Conservation (phyloP, 2,113 vertebrate genomes). For the Trematomus loennbergii region DNA sequence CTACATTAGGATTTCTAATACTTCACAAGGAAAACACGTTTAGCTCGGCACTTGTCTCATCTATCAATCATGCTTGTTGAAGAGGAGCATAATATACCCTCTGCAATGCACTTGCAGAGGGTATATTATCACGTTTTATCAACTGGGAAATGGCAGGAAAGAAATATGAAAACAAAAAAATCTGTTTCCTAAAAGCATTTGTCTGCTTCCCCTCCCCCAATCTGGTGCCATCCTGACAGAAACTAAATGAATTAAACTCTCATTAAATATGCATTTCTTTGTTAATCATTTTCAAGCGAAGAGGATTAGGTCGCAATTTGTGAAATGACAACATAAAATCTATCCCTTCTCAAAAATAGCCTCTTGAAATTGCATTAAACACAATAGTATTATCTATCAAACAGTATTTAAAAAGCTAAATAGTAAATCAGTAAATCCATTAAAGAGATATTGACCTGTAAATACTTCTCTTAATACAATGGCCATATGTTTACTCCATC, state of each 20-base stretch:
- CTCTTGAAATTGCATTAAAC: slow-evolving; percentile 77
- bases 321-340: slow-evolving; percentile 82
- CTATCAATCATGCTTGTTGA: slow-evolving; percentile 72
- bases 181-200: slow-evolving; percentile 65
- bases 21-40: slow-evolving; percentile 77
- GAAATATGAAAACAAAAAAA: background rate
- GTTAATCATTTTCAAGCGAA: slow-evolving; percentile 84
- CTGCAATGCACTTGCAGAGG: slow-evolving; percentile 8
- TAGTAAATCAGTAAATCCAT: slow-evolving; percentile 59
- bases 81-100: slow-evolving; percentile 21
- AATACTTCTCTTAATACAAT: slow-evolving; percentile 55
- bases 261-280: slow-evolving; percentile 85
- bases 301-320: slow-evolving; percentile 86
- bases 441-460: slow-evolving; percentile 51
- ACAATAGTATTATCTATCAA: slow-evolving; percentile 64
- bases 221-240: slow-evolving; percentile 68
- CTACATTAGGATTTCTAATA: slow-evolving; percentile 81
- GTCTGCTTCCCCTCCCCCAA: slow-evolving; percentile 43
- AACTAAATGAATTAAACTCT: slow-evolving; percentile 82
- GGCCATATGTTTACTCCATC: slow-evolving; percentile 74
- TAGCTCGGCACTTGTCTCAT: slow-evolving; percentile 58
- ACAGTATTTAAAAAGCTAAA: slow-evolving; percentile 31
- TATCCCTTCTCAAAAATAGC: slow-evolving; percentile 78
- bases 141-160: slow-evolving; percentile 29
- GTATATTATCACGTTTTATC: slow-evolving; percentile 42